These are phyloP conservation scores for Nesogale talazaci DNA, from an alignment of 2,113 vertebrate species.

Conservation along the genomic window DNA sequence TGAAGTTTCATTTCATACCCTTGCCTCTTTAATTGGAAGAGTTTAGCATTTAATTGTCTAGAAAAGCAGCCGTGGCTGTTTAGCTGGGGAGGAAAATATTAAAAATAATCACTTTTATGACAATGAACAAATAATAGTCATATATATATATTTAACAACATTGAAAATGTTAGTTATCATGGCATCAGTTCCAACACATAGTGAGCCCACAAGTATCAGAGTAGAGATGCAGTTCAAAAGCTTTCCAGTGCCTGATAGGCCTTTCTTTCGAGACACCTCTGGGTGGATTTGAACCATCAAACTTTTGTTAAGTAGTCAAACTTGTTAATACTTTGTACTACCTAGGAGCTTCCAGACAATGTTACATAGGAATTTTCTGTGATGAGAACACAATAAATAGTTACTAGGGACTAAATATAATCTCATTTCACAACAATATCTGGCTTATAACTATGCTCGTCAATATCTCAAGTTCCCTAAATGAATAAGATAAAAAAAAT, in stretches of 20 bases:
- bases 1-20: constrained; percentile 83
- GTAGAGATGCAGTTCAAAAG: background rate
- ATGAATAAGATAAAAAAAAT: background rate
- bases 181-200: background rate
- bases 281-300: background rate
- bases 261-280: background rate
- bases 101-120: background rate
- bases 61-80: constrained; percentile 82
- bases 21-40: constrained; percentile 83
- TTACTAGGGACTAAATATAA: background rate
- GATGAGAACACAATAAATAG: background rate
- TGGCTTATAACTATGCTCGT: background rate
- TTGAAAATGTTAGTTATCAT: background rate
- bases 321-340: background rate
- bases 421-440: background rate
- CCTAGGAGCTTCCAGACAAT: background rate
- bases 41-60: constrained; percentile 78
- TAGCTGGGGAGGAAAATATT: constrained; percentile 77
- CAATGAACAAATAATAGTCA: background rate
- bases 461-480: background rate
- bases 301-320: background rate
- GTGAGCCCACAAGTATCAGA: background rate
- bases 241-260: background rate
- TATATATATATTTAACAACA: background rate
- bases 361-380: background rate